Base-by-base conservation (phyloP, 2,113 vertebrate species). In the Echinops telfairi region DNA sequence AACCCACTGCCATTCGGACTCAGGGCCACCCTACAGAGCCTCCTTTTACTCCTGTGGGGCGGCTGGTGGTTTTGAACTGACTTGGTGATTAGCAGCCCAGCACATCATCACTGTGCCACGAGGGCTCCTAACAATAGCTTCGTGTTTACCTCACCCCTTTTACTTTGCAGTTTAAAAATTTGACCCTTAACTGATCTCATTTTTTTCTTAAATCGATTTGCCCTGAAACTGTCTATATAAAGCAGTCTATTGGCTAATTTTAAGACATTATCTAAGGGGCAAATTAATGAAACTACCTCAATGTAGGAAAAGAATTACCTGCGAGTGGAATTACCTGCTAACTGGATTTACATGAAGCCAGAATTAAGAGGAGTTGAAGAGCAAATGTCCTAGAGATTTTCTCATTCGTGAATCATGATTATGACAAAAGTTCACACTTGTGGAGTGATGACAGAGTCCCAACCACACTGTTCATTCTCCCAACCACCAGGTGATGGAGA, bases 161-260 rank as follows among this genome's bases (percentile, higher is more conserved):
- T 60, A 53, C 62, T 40, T 58, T 76, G 40, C 75, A 86, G n/a
- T 58, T 38, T 14, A 70, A 94, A 73, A 83, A 31, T 79, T 76
- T 76, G 57, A 85, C 62, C 19, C 53, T 88, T 84, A 88, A 88
- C 22, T 58, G 25, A 58, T 47, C 33, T 96, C 43, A 84, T 76
- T 94, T 66, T 77, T 93, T 71, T 31, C 43, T 92, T 86, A 22
- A 89, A 31, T 76, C 92, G n/a, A 62, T 62, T 89, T 75, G 10
- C 31, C 11, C 70, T 85, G 16, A 8, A 11, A 66, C 25, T 43
- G 71, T 89, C 36, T 79, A 40, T 4, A 6, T 81, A 58, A 53
- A 43, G 8, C 38, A 33, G 85, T 82, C 53, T 88, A 60, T 25
- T 82, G 31, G 47, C n/a, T 66, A 73, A 79, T 79, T 62, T 76